phyloP scores from a whole-genome alignment of 2,888 invertebrate species.

The Rutpela maculata region DNA sequence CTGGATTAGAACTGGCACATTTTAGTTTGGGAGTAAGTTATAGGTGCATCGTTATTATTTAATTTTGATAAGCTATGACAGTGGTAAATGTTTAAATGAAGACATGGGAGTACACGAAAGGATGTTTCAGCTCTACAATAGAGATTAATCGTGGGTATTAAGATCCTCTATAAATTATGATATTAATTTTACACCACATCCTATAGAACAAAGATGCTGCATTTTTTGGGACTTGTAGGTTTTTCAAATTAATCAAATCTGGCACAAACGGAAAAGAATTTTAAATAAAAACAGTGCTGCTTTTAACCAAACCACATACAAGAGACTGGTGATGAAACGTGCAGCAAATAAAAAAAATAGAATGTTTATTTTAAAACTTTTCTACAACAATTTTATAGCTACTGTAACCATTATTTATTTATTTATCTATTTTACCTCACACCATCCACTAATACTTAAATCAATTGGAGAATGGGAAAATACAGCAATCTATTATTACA shows the following conservation, averaged over 20 bases:
- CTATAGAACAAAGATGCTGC: constrained; percentile 6
- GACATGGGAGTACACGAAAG: constrained; percentile 31
- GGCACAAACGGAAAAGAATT: background rate
- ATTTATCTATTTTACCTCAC: no score
- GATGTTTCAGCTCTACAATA: constrained; percentile 26
- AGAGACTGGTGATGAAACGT: no score
- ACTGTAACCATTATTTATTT: no score
- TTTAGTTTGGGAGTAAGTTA: constrained; percentile 19
- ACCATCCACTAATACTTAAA: no score
- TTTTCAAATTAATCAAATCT: background rate
- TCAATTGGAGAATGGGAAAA: no score
- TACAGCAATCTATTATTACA: no score
- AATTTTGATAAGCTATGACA: constrained; percentile 31
- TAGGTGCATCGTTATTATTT: constrained; percentile 14
- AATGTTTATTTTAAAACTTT: no score
- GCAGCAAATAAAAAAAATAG: no score
- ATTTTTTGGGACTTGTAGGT: constrained; percentile 6
- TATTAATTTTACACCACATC: constrained; percentile 18
- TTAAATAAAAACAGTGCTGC: no score
- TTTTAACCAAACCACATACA: no score
- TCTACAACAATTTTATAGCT: no score
- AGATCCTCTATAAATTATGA: constrained; percentile 23
- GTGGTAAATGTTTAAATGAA: constrained; percentile 28
- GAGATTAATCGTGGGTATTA: constrained; percentile 30
- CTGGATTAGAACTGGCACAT: background rate